phyloP scores from a whole-genome alignment of 2,888 invertebrate genomes.

The Chrysina gloriosa region DNA sequence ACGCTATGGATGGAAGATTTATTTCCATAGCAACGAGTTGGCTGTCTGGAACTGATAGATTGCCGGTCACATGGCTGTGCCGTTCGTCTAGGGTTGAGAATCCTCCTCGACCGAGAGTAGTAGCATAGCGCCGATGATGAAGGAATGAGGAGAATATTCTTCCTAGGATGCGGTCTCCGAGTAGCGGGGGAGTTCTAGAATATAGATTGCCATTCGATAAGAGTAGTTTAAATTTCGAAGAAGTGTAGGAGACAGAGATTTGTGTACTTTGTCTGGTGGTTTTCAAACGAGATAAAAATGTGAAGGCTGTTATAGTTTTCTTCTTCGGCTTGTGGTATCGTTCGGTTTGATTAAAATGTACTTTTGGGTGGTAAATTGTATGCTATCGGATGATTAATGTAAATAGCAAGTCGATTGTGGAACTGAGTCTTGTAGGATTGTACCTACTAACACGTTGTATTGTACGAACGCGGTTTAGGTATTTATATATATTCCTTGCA shows the following conservation, averaged over 20 bases:
- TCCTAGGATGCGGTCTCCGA: conserved; percentile 47
- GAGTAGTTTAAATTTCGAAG: conserved; percentile 58
- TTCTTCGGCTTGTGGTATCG: background rate
- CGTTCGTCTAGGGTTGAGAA: conserved; percentile 48
- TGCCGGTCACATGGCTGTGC: conserved; percentile 61
- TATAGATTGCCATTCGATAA: conserved; percentile 58
- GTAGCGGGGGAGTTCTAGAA: conserved; percentile 51
- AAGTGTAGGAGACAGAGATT: conserved; percentile 57
- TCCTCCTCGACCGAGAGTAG: conserved; percentile 43
- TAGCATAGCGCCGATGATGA: conserved; percentile 24
- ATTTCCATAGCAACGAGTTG: conserved; percentile 65
- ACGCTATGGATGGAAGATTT: conserved; percentile 65
- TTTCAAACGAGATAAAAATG: conserved; percentile 49
- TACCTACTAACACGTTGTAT: too few relatives aligned
- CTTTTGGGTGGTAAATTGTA: conserved; percentile 20
- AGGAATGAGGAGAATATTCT: conserved; percentile 44
- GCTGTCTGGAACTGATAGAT: conserved; percentile 65
- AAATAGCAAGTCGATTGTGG: background rate
- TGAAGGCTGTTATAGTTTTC: conserved; percentile 42
- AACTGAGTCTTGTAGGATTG: background rate
- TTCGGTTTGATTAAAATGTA: conserved; percentile 34
- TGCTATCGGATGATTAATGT: conserved; percentile 12
- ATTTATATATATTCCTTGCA: too few relatives aligned
- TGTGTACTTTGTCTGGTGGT: conserved; percentile 51
- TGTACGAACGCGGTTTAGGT: too few relatives aligned